Evolutionary conservation across 2,888 invertebrate genomes (phyloP).

Genomic region (Nineta flava): DNA sequence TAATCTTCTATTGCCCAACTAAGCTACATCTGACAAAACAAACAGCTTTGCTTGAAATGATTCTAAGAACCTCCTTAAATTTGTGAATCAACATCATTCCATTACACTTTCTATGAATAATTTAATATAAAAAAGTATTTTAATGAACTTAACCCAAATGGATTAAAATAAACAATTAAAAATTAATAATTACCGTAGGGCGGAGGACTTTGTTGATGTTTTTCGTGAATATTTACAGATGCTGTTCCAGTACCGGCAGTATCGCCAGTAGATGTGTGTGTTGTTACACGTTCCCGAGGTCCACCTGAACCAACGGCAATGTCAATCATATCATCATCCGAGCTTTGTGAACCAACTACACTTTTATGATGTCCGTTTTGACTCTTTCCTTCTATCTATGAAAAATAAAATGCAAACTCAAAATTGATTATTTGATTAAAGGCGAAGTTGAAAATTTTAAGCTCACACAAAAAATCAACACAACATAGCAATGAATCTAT

Average conservation of each 20-base stretch:
- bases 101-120: too few relatives aligned
- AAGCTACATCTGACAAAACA: too few relatives aligned
- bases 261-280: not conserved
- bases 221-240: not conserved
- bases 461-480: not conserved
- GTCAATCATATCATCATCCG: slow-evolving; percentile 51
- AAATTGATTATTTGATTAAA: not conserved
- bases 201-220: not conserved
- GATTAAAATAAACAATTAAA: too few relatives aligned
- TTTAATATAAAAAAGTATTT: too few relatives aligned
- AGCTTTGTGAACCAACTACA: slow-evolving; percentile 21
- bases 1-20: too few relatives aligned
- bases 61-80: too few relatives aligned
- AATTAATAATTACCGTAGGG: not conserved
- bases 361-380: not conserved
- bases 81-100: too few relatives aligned
- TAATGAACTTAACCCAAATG: too few relatives aligned
- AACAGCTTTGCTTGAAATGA: too few relatives aligned
- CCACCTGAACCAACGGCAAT: slow-evolving; percentile 36
- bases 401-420: not conserved
- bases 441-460: not conserved
- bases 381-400: not conserved
- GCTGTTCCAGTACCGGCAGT: not conserved
- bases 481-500: not conserved
- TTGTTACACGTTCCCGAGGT: not conserved